Conservation (phyloP, 2,888 invertebrate species). For the Macropis europaea region DNA sequence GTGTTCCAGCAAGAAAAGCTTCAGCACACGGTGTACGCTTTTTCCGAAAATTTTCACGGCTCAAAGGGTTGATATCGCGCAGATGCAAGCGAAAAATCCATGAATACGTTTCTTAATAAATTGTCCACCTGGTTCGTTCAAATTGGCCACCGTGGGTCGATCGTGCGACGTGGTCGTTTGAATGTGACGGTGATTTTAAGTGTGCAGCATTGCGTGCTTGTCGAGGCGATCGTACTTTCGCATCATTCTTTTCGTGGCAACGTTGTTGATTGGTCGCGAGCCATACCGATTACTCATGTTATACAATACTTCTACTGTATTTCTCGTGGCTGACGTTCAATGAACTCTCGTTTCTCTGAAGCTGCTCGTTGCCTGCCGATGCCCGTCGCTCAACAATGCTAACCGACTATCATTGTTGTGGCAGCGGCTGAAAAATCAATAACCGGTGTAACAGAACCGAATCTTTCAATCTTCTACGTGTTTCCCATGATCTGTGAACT, state of each 20-base stretch:
- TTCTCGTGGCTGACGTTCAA: conserved; percentile 40
- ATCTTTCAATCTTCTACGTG: conserved; percentile 15
- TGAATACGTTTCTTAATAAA: no score
- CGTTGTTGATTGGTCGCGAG: not conserved
- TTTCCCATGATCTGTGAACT: not conserved
- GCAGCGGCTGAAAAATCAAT: conserved; percentile 55
- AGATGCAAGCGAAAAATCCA: no score
- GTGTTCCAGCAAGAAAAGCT: no score
- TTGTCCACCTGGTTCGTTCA: no score
- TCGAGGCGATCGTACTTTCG: no score
- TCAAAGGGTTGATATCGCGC: no score
- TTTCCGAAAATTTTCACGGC: no score
- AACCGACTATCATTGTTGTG: conserved; percentile 46
- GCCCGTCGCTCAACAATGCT: conserved; percentile 30
- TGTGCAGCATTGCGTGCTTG: no score
- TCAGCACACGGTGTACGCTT: no score
- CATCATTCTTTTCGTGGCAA: not conserved
- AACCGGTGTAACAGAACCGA: conserved; percentile 41
- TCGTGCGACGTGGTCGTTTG: no score
- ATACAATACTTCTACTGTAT: conserved; percentile 20
- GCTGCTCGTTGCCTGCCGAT: conserved; percentile 20
- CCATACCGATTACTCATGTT: conserved; percentile 7
- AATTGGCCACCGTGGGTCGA: no score
- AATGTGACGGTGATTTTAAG: no score
- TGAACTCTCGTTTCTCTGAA: conserved; percentile 41